phyloP scores from a whole-genome alignment of 2,797 vertebrate genomes.

The Furcifer pardalis region DNA sequence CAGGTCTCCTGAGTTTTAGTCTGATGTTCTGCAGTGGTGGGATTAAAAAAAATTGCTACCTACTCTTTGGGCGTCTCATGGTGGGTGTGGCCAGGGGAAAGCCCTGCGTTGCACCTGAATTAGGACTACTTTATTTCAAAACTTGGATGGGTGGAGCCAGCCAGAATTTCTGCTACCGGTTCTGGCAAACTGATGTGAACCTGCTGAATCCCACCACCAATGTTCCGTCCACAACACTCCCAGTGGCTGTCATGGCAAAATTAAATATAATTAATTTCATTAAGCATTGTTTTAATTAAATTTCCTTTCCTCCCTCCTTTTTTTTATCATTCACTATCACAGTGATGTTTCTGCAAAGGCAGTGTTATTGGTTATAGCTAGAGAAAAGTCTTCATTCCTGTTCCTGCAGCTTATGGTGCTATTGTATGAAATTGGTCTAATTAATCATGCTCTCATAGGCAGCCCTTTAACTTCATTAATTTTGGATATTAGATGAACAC shows the following conservation, averaged over 20 bases:
- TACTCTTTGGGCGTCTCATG: too few species aligned
- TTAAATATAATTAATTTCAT: background rate
- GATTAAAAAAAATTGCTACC: too few species aligned
- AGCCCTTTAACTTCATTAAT: background rate
- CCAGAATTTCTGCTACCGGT: too few species aligned
- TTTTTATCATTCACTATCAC: background rate
- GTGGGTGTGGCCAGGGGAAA: too few species aligned
- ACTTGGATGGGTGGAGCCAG: too few species aligned
- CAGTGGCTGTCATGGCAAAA: background rate
- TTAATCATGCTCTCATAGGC: background rate
- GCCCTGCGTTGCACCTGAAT: too few species aligned
- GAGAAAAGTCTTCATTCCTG: background rate
- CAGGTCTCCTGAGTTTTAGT: too few species aligned
- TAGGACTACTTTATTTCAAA: too few species aligned
- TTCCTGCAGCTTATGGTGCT: slow-evolving; percentile 10
- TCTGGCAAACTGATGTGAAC: too few species aligned
- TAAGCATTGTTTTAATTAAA: background rate
- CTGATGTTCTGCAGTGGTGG: too few species aligned
- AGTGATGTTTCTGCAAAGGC: background rate
- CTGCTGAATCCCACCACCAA: too few species aligned
- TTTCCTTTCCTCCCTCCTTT: background rate
- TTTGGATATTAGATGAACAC: background rate
- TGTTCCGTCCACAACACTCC: too few species aligned
- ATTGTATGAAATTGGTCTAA: background rate
- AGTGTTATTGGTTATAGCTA: background rate